Percentiles rank a stretch among this genome's conserved stretches.
phyloP scores from a whole-genome alignment of 2,113 vertebrate species.

The Zootoca vivipara region DNA sequence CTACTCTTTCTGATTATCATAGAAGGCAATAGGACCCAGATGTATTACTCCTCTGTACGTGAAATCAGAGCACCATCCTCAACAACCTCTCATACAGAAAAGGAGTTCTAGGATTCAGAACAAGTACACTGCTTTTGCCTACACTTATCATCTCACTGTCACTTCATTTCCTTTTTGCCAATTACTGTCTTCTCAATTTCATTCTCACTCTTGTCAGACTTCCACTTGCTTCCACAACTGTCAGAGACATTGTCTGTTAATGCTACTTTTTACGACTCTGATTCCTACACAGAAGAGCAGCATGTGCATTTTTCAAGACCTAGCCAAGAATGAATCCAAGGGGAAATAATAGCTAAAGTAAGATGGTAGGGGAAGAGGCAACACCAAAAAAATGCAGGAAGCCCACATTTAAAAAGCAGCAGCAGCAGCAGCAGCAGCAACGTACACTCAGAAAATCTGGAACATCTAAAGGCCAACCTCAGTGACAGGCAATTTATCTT shows the following conservation, averaged over 20 bases:
- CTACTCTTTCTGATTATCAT: background rate
- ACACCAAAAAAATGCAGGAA: background rate
- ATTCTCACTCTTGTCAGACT: background rate
- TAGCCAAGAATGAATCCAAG: background rate
- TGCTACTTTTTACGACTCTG: background rate
- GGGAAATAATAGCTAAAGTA: background rate
- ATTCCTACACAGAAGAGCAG: background rate
- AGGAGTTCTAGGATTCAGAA: background rate
- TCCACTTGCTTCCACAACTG: background rate
- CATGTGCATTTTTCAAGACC: background rate
- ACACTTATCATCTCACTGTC: background rate
- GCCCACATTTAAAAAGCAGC: constrained; percentile 17
- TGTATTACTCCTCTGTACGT: background rate
- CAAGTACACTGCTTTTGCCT: background rate
- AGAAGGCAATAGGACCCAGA: background rate
- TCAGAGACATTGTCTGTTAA: background rate
- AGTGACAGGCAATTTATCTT: constrained; percentile 61
- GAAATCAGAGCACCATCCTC: background rate
- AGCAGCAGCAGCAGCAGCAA: background rate
- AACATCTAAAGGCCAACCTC: constrained; percentile 52
- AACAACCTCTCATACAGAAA: background rate
- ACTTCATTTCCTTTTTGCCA: background rate
- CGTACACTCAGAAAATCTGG: constrained; percentile 24
- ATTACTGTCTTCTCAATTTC: background rate
- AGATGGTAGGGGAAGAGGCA: background rate